Base-by-base conservation (phyloP, 1,140 invertebrate species). In the Contarinia nasturtii region DNA sequence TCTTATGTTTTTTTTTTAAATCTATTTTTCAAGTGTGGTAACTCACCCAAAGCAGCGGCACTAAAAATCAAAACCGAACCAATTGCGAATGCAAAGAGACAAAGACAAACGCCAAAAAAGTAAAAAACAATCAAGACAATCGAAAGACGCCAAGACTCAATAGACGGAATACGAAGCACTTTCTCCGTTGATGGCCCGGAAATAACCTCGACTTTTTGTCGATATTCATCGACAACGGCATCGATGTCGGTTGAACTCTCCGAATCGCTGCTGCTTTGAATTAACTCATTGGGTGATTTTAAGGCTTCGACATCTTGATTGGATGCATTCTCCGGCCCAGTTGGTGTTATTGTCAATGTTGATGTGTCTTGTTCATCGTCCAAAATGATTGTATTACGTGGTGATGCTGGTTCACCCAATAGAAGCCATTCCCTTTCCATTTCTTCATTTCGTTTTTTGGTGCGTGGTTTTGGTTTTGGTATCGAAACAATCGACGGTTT, bases 231-330 rank as follows among this genome's bases (percentile, higher is more conserved):
- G 2, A 64, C 61, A 43, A 63, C 61, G 18, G 56, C 60, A 54
- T 64, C 61, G 34, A 64, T 64, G 44, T 64, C 61, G 12, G 61
- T 63, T 3, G 61, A 64, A 37, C 57, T 63, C 44, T 64, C 61
- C n/a, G 61, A 60, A 38, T 63, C 61, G 18, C 52, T 53, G 14
- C 5, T 15, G 14, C 10, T 44, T 27, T 44, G 2, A 14, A 10
- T 19, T 11, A 18, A 19, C 2, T 22, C 18, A 15, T 19, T 11
- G 7, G 14, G 11, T 11, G 43, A 27, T 27, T 27, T 3, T 10
- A 27, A 10, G 3, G 27, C 27, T 27, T 27, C 27, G 5, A 8
- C 22, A n/a, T 60, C 57, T 5, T 54, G 54, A 51, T 62, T 59
- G 0, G 60, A 59, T 19, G 60, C 42, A 27, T 27, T 27, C 27